phyloP scores from a whole-genome alignment of 2,797 vertebrate species.

The Aselliscus stoliczkanus region DNA sequence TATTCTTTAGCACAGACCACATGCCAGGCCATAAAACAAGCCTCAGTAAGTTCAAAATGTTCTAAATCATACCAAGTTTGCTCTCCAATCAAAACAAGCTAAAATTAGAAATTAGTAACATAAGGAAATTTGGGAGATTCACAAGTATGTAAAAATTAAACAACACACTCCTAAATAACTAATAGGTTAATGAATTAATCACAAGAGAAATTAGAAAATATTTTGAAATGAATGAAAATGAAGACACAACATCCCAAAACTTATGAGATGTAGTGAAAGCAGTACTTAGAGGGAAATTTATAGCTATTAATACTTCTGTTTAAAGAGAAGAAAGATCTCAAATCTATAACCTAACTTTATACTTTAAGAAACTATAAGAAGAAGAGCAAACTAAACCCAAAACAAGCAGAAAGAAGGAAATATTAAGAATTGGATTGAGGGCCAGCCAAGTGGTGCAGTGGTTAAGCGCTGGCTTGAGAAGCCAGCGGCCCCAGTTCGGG shows the following conservation, averaged over 20 bases:
- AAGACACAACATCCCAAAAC: neutral
- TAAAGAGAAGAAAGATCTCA: neutral
- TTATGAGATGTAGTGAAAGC: too few relatives aligned
- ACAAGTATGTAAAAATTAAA: neutral
- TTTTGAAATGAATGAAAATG: neutral
- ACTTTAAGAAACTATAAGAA: neutral
- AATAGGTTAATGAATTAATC: neutral
- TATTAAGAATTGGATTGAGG: neutral
- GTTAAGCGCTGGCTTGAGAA: too few relatives aligned
- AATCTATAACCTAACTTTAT: neutral
- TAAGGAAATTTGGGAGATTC: neutral
- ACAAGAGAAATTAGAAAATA: neutral
- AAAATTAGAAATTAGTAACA: neutral
- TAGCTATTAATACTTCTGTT: neutral
- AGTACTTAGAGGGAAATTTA: too few relatives aligned
- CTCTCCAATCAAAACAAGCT: neutral
- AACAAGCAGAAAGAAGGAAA: neutral
- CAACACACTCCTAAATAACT: neutral
- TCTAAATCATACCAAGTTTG: neutral
- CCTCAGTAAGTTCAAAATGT: neutral
- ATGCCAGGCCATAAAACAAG: neutral
- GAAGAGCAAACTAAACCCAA: neutral
- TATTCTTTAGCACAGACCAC: neutral
- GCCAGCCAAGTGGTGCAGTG: too few relatives aligned
- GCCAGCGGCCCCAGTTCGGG: too few relatives aligned